Evolutionary conservation across 1,140 invertebrate genomes (phyloP), one percentile per base, ranked within the genome.

Genomic region (Euura lappo): DNA sequence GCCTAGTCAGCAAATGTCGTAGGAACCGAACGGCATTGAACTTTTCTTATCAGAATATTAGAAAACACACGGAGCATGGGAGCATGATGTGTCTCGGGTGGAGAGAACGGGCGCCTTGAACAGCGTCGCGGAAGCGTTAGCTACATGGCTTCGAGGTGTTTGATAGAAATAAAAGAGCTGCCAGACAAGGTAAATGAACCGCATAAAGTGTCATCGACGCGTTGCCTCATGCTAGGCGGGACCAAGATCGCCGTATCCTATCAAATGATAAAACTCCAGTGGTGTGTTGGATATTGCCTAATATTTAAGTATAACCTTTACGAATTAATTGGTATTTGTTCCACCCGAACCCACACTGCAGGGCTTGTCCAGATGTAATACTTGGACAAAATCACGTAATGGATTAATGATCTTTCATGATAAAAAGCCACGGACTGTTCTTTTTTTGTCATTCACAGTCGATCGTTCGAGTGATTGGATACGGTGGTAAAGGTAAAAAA

Each of bases 141-240:
- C 10, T 8, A 60, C 8, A 28, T n/a, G 51, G 6, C 6, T 76
- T 75, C 11, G 68, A 74, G 28, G 74, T 75, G 74, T 72, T 75
- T 69, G 68, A 64, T 43, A 42, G 7, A 73, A 75, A 44, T 45
- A 69, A 45, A 45, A 45, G 10, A 69, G 43, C 11, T 3, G 45
- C 43, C 44, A 45, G 44, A 65, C 74, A 64, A 73, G 71, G 68
- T 76, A 80, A 80, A 75, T 76, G 69, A 80, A 75, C 74, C 70
- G 28, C 28, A 70, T 79, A 70, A 77, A 77, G 68, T 76, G 75
- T 66, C 76, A 73, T 74, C 71, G 46, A 60, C 51, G 51, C 28
- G 28, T 28, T 28, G 28, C 51, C 51, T 60, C 13, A 60, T 8
- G 8, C 51, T 60, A 60, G 51, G 1, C 28, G 28, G 28, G 28